phyloP scores from a whole-genome alignment of 1,140 invertebrate genomes.

The Megalonaias nervosa region DNA sequence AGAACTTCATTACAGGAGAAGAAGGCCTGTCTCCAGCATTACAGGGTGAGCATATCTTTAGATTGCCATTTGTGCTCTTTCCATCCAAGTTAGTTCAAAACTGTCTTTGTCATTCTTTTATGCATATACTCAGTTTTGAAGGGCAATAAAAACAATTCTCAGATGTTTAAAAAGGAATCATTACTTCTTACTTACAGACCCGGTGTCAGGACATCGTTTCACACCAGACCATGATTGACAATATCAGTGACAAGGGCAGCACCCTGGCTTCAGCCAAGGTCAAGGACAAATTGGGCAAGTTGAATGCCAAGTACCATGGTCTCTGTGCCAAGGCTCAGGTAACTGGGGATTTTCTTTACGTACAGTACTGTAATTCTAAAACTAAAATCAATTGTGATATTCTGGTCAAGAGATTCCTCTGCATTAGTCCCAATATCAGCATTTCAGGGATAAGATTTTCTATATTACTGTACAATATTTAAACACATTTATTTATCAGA shows the following conservation, averaged over 20 bases:
- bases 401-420: too few species aligned
- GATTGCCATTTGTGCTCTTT: too few species aligned
- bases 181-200: conserved; percentile 60
- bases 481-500: too few species aligned
- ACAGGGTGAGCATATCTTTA: conserved; percentile 78
- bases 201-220: conserved; percentile 91
- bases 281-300: conserved; percentile 59
- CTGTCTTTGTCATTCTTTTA: too few species aligned
- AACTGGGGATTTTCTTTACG: not conserved
- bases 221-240: conserved; percentile 90
- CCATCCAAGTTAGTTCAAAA: too few species aligned
- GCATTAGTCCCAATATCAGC: too few species aligned
- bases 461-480: too few species aligned
- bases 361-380: not conserved
- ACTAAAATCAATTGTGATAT: too few species aligned
- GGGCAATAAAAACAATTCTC: too few species aligned
- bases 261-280: conserved; percentile 82
- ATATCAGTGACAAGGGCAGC: conserved; percentile 93
- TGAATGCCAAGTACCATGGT: conserved; percentile 78
- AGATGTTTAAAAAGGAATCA: too few species aligned
- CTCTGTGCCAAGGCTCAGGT: conserved; percentile 82
- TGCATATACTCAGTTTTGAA: too few species aligned
- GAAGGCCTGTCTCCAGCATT: conserved; percentile 93
- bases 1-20: conserved; percentile 95
- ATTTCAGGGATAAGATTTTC: too few species aligned